phyloP scores from a whole-genome alignment of 1,140 invertebrate species.

The Temnothorax curvispinosus region DNA sequence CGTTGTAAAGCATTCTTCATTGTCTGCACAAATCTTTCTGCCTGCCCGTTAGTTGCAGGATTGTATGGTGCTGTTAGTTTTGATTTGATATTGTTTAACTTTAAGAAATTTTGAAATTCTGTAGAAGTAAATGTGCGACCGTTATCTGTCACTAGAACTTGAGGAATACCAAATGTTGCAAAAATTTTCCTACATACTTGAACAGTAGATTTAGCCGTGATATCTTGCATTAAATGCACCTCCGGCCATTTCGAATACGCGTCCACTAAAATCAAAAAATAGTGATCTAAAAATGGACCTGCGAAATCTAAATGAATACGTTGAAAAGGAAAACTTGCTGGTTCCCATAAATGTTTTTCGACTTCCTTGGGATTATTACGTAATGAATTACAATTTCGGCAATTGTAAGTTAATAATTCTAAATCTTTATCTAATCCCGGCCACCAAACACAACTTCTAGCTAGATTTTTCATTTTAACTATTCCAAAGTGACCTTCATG shows the following conservation, averaged over 20 bases:
- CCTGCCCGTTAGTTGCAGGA: neutral
- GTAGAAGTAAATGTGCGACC: neutral
- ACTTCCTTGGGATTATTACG: neutral
- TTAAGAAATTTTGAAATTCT: neutral
- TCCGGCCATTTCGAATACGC: slow-evolving; percentile 58
- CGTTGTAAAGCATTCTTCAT: neutral
- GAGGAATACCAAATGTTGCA: neutral
- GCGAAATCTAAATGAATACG: slow-evolving; percentile 85
- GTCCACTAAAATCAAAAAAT: slow-evolving; percentile 83
- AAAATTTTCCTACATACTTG: neutral
- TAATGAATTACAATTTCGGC: slow-evolving; percentile 66
- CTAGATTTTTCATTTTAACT: neutral
- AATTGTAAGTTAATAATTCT: too few species aligned
- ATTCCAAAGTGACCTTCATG: neutral
- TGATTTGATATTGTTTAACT: neutral
- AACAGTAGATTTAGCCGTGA: neutral
- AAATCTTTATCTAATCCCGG: neutral
- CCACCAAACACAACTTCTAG: neutral
- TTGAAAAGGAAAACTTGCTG: neutral
- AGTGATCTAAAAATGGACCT: slow-evolving; percentile 79
- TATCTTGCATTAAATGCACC: neutral
- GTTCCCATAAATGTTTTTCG: neutral
- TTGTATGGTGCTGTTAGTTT: neutral
- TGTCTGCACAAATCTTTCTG: neutral
- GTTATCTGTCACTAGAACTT: neutral